These are phyloP conservation scores for Brenthis daphne DNA, from an alignment of 2,888 invertebrate genomes.

Conservation along the genomic window DNA sequence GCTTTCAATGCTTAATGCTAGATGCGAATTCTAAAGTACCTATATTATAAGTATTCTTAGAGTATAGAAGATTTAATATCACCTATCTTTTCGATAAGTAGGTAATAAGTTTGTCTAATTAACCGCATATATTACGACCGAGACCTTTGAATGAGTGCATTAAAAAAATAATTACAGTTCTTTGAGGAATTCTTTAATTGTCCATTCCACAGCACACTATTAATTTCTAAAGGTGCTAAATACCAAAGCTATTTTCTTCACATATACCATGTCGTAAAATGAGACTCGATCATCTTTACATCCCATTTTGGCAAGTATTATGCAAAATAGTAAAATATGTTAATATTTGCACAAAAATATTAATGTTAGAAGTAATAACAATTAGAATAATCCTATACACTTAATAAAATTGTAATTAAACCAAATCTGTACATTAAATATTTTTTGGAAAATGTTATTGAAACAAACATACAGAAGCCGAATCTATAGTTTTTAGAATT, in stretches of 20 bases:
- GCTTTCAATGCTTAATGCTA: no score
- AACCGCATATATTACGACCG: constrained; percentile 1
- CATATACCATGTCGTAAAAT: constrained; percentile 20
- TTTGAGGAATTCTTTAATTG: constrained; percentile 22
- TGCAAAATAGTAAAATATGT: constrained; percentile 1
- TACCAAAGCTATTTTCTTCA: constrained; percentile 25
- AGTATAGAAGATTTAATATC: no score
- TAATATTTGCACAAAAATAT: not conserved
- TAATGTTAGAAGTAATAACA: no score
- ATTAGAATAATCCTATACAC: not conserved
- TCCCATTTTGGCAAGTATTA: constrained; percentile 8
- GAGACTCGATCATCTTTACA: not conserved
- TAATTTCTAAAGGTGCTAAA: constrained; percentile 32
- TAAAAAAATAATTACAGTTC: constrained; percentile 15
- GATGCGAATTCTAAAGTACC: no score
- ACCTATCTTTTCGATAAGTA: no score
- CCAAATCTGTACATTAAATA: no score
- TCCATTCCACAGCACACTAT: constrained; percentile 10
- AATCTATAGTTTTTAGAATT: no score
- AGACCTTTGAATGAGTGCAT: constrained; percentile 11
- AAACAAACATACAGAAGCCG: no score
- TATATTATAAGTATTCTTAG: no score
- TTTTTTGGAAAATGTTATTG: no score
- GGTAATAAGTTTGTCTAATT: constrained; percentile 4
- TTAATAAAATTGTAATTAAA: no score